Evolutionary conservation across 2,113 vertebrate genomes (phyloP).

Genomic region (Gopherus evgoodei): DNA sequence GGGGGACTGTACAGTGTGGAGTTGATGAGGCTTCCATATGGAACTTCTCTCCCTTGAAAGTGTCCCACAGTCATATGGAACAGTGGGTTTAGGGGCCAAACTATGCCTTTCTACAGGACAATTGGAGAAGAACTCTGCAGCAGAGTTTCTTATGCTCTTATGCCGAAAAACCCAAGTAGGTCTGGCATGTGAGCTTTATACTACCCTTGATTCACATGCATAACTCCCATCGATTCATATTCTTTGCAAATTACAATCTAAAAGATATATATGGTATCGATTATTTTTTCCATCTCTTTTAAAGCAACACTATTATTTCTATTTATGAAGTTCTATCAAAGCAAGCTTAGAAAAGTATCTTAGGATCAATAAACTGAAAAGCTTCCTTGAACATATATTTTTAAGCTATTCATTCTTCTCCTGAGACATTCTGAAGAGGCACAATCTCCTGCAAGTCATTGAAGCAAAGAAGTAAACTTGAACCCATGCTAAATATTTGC

Average conservation of each 20-base stretch:
- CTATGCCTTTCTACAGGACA: background rate
- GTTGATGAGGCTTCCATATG: background rate
- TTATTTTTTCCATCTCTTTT: background rate
- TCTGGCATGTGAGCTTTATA: background rate
- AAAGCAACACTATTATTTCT: background rate
- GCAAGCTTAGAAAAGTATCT: slow-evolving; percentile 33
- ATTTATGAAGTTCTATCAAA: slow-evolving; percentile 20
- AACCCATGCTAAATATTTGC: slow-evolving; percentile 16
- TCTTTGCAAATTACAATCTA: background rate
- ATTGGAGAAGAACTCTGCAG: no score
- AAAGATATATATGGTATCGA: background rate
- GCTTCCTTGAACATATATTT: slow-evolving; percentile 54
- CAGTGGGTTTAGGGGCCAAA: background rate
- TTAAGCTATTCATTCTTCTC: slow-evolving; percentile 49
- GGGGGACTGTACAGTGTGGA: background rate
- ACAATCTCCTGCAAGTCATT: background rate
- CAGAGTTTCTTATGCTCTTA: background rate
- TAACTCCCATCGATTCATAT: background rate
- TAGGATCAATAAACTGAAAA: slow-evolving; percentile 44
- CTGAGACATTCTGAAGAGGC: background rate
- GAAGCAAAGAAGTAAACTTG: slow-evolving; percentile 47
- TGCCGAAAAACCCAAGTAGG: background rate
- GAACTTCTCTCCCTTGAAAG: background rate
- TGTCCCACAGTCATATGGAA: background rate
- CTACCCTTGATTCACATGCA: rapidly evolving